These are phyloP conservation scores for Scrobipalpa atriplicella DNA, from an alignment of 2,888 invertebrate species.

Conservation along the genomic window DNA sequence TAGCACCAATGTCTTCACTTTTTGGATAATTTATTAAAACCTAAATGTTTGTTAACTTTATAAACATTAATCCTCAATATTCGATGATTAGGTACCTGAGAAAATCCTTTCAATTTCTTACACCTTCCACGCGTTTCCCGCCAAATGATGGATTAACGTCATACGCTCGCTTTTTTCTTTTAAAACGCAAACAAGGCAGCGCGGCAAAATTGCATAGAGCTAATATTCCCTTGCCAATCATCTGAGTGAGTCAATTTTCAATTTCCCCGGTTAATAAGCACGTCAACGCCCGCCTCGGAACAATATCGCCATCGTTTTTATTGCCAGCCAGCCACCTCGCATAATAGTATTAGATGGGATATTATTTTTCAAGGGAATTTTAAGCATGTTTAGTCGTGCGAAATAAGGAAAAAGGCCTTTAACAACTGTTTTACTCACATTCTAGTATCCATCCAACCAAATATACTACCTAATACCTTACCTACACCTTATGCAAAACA, in stretches of 20 bases:
- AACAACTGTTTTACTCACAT: too few species aligned
- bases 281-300: conserved; percentile 67
- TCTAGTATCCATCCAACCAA: too few species aligned
- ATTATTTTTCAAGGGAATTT: conserved; percentile 30
- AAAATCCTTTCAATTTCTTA: conserved; percentile 35
- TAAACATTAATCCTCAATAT: too few species aligned
- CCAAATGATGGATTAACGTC: conserved; percentile 78
- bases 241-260: conserved; percentile 78
- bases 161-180: conserved; percentile 63
- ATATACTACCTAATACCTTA: too few species aligned
- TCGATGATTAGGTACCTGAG: conserved; percentile 16
- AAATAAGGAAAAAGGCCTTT: too few species aligned
- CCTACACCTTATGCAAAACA: too few species aligned
- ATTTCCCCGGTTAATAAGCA: conserved; percentile 79
- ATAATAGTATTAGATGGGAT: conserved; percentile 36
- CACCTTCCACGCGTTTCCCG: conserved; percentile 31
- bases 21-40: too few species aligned
- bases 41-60: too few species aligned
- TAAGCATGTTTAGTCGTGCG: background rate
- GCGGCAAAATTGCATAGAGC: conserved; percentile 72
- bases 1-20: too few species aligned
- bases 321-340: conserved; percentile 45
- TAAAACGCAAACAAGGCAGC: conserved; percentile 65
- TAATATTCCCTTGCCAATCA: conserved; percentile 82
- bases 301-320: conserved; percentile 64